Evolutionary conservation across 2,888 invertebrate species (phyloP), one percentile per base, ranked within the genome.

Genomic region (Nemurella pictetii): DNA sequence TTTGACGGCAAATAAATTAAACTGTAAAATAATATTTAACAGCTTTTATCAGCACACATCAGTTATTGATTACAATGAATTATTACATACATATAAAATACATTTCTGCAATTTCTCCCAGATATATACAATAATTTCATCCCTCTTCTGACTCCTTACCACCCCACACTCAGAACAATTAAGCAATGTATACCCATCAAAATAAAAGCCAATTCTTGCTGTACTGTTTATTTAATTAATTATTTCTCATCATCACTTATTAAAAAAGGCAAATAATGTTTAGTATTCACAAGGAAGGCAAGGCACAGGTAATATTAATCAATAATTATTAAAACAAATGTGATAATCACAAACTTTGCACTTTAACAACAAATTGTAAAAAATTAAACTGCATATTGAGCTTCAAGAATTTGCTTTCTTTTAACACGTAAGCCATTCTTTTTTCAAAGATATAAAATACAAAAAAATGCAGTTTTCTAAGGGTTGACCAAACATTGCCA

Each of bases 361-460:
- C 29, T 25, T 78, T 78, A 78, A 78, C 29, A 77, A 9, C 32
- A 55, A 55, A 55, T 55, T 55, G 55, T 55, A 55, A 55, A 55
- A 55, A 55, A 55, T n/a, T 55, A 55, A 55, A 55, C 55, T 55
- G 55, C 55, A 15, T 55, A 55, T 55, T 55, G 55, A 55, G 55
- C 55, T 55, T 55, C 20, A 55, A 55, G 55, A 55, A 55, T 55
- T 55, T 55, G 55, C 55, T 55, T 55, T 55, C 20, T 55, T 55
- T 55, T 55, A 78, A 78, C 78, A 78, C 29, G 30, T 78, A 7
- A 55, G 55, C 55, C 55, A 55, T 55, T 55, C 55, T 55, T 55
- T 55, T 20, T 55, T 55, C 12, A 12, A 55, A 55, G 55, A 55
- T 55, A 55, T 55, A 55, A 12, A 55, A 55, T 55, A 55, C 55